These are phyloP conservation scores for Mionectes olivaceus DNA, from an alignment of 2,797 vertebrate species.

Conservation along the genomic window DNA sequence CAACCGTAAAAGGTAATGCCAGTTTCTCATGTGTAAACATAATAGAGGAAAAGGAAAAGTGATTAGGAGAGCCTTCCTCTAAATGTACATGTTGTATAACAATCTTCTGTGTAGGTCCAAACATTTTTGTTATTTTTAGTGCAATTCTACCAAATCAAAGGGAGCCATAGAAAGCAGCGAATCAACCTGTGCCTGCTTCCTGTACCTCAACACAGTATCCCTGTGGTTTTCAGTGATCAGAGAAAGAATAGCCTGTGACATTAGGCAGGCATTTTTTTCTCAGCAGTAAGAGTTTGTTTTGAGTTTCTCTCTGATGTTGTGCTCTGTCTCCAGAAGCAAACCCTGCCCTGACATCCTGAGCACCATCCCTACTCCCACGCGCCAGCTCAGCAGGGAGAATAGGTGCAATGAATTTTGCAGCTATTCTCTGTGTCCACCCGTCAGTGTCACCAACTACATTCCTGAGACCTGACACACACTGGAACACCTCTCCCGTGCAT, in stretches of 20 bases:
- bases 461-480: slow-evolving; percentile 6
- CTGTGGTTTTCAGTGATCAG: background rate
- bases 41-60: background rate
- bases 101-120: background rate
- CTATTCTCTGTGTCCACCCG: background rate
- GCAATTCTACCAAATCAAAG: background rate
- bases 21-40: background rate
- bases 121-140: background rate
- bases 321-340: background rate
- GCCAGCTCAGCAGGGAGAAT: background rate
- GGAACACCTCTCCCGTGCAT: slow-evolving; percentile 10
- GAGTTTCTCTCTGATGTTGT: background rate
- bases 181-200: background rate
- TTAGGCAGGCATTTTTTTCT: background rate
- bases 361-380: accelerated
- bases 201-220: background rate
- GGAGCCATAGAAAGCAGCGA: background rate
- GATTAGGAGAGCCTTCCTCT: background rate
- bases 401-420: background rate
- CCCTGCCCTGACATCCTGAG: background rate
- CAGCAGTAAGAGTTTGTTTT: background rate
- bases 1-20: background rate
- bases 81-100: background rate
- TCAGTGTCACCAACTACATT: background rate
- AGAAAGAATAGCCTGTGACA: background rate